Evolutionary conservation across 2,113 vertebrate species (phyloP).

Genomic region (Oryctolagus cuniculus): DNA sequence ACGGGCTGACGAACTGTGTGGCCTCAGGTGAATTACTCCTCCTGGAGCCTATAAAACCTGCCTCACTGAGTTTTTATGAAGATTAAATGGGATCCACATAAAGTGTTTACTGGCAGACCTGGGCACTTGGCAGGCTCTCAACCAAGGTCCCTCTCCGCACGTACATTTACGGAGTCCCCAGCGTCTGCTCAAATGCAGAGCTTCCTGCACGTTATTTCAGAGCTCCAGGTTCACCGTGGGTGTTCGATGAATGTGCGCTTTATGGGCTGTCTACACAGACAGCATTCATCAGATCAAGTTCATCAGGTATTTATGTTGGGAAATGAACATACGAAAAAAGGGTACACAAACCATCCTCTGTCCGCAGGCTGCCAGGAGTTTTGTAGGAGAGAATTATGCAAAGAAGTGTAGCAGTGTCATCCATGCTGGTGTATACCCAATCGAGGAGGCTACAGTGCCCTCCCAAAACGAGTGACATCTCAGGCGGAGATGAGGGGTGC

Average conservation of each 20-base stretch:
- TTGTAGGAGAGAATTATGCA: background rate
- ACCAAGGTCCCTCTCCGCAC: background rate
- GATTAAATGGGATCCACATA: background rate
- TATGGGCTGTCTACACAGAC: background rate
- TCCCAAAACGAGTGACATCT: background rate
- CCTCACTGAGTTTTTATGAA: slow-evolving; percentile 47
- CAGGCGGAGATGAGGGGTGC: background rate
- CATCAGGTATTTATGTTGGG: background rate
- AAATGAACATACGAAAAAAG: background rate
- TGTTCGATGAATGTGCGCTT: background rate
- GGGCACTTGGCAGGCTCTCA: background rate
- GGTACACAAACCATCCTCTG: background rate
- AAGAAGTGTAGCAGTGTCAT: background rate
- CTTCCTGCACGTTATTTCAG: background rate
- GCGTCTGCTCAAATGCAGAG: background rate
- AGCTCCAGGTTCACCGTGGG: background rate
- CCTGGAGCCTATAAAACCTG: slow-evolving; percentile 8
- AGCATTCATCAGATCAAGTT: background rate
- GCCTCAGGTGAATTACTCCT: background rate
- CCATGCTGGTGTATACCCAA: background rate
- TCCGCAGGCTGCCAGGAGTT: background rate
- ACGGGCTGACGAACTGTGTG: background rate
- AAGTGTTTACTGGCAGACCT: background rate
- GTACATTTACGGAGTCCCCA: background rate
- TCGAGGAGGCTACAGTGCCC: background rate